Base-by-base conservation (phyloP, 1,140 invertebrate genomes). In the Nymphalis io region DNA sequence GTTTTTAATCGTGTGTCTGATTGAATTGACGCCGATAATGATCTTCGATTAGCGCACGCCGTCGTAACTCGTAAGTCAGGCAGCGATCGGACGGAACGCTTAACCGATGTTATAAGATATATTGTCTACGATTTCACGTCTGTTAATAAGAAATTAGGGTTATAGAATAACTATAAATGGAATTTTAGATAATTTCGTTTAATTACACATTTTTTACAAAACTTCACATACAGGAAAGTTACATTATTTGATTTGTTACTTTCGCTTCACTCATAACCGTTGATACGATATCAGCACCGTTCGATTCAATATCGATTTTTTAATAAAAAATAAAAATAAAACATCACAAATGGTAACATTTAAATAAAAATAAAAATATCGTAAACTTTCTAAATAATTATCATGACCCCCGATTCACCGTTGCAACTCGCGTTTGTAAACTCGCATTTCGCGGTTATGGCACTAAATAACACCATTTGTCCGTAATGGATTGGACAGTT, bases 1-100 rank as follows among this genome's bases (percentile, higher is more conserved):
- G 78, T 86, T 89, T 63, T 86, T 88, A 88, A 89, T 88, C 82
- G 83, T 73, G 78, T 78, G 77, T 77, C 78, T 83, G 86, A 88
- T 88, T 84, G 84, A 85, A 88, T 83, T 79, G 70, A 75, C 44
- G 66, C 44, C 66, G 86, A 88, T 89, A 88, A 83, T 84, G 78
- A 90, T 88, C 85, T 87, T 85, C 86, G 83, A 86, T 90, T 84
- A 86, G 82, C 78, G 80, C 72, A 60, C 70, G 70, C 63, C 72
- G 44, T 40, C 59, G 68, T 59, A 40, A 66, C 68, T 68, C 70
- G 60, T 63, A 63, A 63, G 33, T 63, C 46, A 55, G 15, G 51
- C 51, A 55, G 51, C 46, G 18, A 8, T 33, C 21, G 51, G 23
- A 21, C 20, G 48, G 13, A 44, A 8, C 40, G 10, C 48, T 53